These are phyloP conservation scores for Eutrigla gurnardus DNA, from an alignment of 2,797 vertebrate genomes.

Conservation along the genomic window DNA sequence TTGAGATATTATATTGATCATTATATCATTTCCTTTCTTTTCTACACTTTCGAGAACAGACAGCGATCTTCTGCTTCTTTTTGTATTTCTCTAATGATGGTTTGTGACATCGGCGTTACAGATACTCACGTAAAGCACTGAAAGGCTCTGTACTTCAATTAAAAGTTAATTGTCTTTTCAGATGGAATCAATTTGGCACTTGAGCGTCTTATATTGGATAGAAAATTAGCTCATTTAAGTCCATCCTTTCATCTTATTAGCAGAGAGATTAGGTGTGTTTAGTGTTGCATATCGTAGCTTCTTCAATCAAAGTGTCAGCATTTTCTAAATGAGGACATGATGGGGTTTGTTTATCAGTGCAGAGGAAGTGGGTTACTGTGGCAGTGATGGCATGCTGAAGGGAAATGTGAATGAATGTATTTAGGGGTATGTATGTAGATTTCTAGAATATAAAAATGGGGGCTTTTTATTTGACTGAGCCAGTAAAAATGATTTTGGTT, in stretches of 20 bases:
- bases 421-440: background rate
- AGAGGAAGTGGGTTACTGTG: background rate
- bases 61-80: background rate
- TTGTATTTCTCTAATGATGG: background rate
- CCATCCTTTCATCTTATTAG: conserved; percentile 6
- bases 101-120: background rate
- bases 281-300: background rate
- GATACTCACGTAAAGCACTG: background rate
- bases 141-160: conserved; percentile 23
- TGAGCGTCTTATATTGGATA: conserved; percentile 1
- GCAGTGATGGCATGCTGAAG: background rate
- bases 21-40: too few relatives aligned
- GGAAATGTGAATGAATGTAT: background rate
- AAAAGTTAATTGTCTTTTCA: conserved; percentile 36
- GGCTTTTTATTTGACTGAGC: too few relatives aligned
- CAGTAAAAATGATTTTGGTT: too few relatives aligned
- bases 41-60: background rate
- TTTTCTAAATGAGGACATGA: conserved; percentile 3
- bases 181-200: conserved; percentile 32
- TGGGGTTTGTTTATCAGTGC: background rate
- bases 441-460: background rate
- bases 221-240: conserved; percentile 22
- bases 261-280: background rate
- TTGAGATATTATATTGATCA: background rate
- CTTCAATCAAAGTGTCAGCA: conserved; percentile 9